phyloP scores from a whole-genome alignment of 2,113 vertebrate species.

The Callocephalon fimbriatum region DNA sequence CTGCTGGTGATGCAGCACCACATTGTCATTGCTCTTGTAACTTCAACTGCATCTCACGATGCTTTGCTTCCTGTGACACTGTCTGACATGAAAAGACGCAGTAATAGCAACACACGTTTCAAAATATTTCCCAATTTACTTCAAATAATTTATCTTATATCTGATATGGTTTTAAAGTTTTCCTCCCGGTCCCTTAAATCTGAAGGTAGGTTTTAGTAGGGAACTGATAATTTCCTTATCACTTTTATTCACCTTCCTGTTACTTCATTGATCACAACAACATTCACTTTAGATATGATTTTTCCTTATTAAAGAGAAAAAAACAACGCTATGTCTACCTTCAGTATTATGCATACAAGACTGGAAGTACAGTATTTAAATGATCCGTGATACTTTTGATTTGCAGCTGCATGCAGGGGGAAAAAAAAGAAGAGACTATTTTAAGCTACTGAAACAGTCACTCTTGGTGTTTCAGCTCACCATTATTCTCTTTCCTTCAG shows the following conservation, averaged over 20 bases:
- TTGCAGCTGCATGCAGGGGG: background rate
- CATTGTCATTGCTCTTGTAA: background rate
- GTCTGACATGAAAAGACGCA: background rate
- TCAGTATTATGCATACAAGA: background rate
- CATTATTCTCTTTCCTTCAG: background rate
- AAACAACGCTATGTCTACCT: constrained; percentile 12
- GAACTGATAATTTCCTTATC: background rate
- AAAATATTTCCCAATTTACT: background rate
- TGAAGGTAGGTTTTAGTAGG: background rate
- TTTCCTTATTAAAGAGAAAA: background rate
- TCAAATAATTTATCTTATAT: background rate
- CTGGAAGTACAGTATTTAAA: constrained; percentile 28
- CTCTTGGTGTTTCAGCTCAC: background rate
- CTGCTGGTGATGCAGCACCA: background rate
- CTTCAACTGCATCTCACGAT: background rate
- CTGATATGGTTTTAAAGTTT: background rate
- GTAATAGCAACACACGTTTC: background rate
- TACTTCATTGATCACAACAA: background rate
- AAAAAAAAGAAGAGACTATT: background rate
- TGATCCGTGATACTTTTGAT: background rate
- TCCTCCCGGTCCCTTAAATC: background rate
- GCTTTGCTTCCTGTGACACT: background rate
- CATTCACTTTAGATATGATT: background rate
- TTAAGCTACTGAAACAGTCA: constrained; percentile 4
- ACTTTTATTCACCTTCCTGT: background rate